A percentile compares a stretch with the other conserved stretches of the same genome.
These are phyloP conservation scores for Mesocentrotus franciscanus DNA, from an alignment of 53 echinoderm and acorn worm species.

Conservation along the genomic window DNA sequence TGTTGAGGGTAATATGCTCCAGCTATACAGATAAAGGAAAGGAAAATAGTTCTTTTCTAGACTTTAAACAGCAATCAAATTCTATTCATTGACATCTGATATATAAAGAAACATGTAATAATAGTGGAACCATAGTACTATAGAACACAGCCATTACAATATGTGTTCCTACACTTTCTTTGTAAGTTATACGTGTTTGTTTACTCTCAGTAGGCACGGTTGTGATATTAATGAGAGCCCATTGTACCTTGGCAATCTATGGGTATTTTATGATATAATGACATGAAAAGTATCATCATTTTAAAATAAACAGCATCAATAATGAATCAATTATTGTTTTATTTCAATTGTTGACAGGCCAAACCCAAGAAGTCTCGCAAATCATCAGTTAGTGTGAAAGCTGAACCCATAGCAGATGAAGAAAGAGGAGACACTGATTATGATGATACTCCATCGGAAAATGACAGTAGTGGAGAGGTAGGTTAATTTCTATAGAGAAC, in stretches of 20 bases:
- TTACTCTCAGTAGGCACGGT: no score
- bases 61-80: no score
- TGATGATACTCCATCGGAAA: conserved; percentile 63
- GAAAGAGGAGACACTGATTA: conserved; percentile 69
- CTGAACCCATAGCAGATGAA: conserved; percentile 55
- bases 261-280: background rate
- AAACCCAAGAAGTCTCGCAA: conserved; percentile 41
- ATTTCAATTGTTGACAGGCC: conserved; percentile 1
- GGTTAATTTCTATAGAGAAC: background rate
- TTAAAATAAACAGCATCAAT: background rate
- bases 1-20: no score
- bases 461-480: conserved; percentile 63
- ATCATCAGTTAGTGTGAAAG: conserved; percentile 26
- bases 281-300: background rate
- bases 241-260: no score
- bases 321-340: background rate
- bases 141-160: background rate
- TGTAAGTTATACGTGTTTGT: background rate
- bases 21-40: no score
- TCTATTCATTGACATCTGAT: no score
- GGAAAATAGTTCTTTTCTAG: no score
- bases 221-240: no score
- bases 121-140: background rate
- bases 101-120: background rate
- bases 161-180: background rate